Base-by-base conservation (phyloP, 35 echinoderm and acorn worm species). In the Ophiothrix spiculata region DNA sequence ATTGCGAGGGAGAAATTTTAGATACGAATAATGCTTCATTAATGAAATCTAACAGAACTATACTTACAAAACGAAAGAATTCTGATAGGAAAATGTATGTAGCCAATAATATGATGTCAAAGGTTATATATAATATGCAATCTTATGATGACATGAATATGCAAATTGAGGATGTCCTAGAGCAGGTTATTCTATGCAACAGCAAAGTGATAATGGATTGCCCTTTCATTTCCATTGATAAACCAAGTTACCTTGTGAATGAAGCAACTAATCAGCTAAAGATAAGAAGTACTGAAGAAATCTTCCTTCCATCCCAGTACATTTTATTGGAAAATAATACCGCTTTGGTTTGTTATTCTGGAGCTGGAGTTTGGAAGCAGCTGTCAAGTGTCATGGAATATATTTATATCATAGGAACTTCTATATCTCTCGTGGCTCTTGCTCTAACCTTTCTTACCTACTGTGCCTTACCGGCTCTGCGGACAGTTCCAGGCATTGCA, bases 361-460 rank as follows among this genome's bases (percentile, higher is more conserved):
- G 6, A 80, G 33, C 25, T 41, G 78, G n/a, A 40, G 78, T 69
- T n/a, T 69, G 60, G 60, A 10, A 69, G 25, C 60, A 69, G 25
- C 23, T 69, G 29, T 69, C 60, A 69, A 69, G 1, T 15, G 60
- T 69, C 60, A 69, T 69, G 60, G 17, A 25, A 4, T 69, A 15
- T 69, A 28, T 69, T 28, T 80, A 80, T 25, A 31, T 80, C 16
- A 80, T 80, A n/a, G 78, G 78, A 1, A 80, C 90, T 33, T 32
- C 28, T 28, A 15, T 87, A 31, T 91, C 90, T 74, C 76, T 91
- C 17, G 56, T 86, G 79, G 83, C 75, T 25, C 63, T 91, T 34
- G 13, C 87, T 1, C 15, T 86, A 21, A 91, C 90, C 21, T 87
- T 91, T 39, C 6, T 91, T 0, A 91, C 84, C 6, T 91, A 91